Conservation (phyloP, 64 coral and sea anemone species). For the Pocillopora verrucosa region DNA sequence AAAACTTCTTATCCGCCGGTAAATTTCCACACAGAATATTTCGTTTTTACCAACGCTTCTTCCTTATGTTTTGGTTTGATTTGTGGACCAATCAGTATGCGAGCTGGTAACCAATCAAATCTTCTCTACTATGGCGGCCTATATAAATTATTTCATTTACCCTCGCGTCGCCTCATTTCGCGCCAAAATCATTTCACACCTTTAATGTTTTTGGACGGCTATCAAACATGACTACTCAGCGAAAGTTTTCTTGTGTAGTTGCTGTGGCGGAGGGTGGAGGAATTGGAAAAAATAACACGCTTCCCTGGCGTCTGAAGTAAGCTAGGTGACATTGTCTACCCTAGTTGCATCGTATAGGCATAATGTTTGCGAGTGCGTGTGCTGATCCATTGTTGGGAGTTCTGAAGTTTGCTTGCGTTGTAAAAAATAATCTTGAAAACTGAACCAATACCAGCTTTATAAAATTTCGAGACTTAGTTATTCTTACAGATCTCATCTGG, state of each 20-base stretch:
- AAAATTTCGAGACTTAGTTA: not conserved
- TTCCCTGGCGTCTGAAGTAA: constrained; percentile 78
- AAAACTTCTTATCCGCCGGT: not conserved
- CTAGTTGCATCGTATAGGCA: not conserved
- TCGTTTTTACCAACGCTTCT: not conserved
- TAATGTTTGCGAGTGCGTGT: not conserved
- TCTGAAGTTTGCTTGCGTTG: not conserved
- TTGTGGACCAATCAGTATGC: not conserved
- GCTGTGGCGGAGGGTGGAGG: constrained; percentile 63
- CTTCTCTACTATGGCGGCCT: not conserved
- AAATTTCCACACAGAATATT: not conserved
- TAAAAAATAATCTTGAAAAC: not conserved
- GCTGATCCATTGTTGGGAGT: not conserved
- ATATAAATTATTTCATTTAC: not conserved
- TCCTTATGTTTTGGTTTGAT: not conserved
- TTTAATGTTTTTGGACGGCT: not conserved
- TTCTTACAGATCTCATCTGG: not conserved
- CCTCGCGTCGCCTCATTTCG: not conserved
- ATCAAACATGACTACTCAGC: constrained; percentile 42
- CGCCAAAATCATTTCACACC: not conserved
- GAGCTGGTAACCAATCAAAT: not conserved
- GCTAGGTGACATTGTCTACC: not conserved
- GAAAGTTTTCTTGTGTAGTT: constrained; percentile 66
- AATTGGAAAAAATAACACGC: constrained; percentile 63
- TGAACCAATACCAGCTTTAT: not conserved